Evolutionary conservation across 37 sponge, comb jelly and placozoan species (phyloP).

Genomic region (Aphrocallistes beatrix): DNA sequence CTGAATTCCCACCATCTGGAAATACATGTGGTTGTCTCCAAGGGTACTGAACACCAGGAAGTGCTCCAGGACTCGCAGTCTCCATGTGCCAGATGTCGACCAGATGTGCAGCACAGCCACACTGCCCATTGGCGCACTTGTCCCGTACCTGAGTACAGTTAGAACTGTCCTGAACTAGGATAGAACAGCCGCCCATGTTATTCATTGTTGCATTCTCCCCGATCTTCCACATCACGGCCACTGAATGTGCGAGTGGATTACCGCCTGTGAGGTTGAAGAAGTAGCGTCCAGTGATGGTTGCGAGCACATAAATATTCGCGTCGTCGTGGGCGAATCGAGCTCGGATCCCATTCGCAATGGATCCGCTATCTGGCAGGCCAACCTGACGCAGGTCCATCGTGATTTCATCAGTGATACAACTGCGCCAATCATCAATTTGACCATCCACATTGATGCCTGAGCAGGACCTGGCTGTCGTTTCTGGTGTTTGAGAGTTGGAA

Average conservation of each 20-base stretch:
- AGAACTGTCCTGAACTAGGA: no score
- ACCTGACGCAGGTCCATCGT: conserved; percentile 23
- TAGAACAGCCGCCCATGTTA: conserved; percentile 26
- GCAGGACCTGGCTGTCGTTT: no score
- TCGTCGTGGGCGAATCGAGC: conserved; percentile 30
- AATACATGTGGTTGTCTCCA: background rate
- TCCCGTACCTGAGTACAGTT: conserved; percentile 6
- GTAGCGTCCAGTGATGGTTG: background rate
- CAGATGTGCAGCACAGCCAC: conserved; percentile 20
- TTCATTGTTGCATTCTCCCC: conserved; percentile 20
- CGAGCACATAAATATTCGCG: conserved; percentile 24
- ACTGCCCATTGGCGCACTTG: background rate
- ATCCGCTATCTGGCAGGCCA: background rate
- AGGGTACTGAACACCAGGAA: conserved; percentile 22
- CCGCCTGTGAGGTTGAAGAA: conserved; percentile 30
- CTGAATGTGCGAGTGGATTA: conserved; percentile 23
- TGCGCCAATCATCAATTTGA: conserved; percentile 21
- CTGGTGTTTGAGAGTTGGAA: no score
- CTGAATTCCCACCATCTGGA: background rate
- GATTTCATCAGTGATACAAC: conserved; percentile 16
- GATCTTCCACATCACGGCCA: conserved; percentile 30
- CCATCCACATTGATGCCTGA: conserved; percentile 33
- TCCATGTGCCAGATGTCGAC: conserved; percentile 30
- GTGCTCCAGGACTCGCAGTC: conserved; percentile 17
- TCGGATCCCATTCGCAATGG: background rate